Conservation (phyloP, 2,888 invertebrate genomes). For the Eupithecia vulgata region DNA sequence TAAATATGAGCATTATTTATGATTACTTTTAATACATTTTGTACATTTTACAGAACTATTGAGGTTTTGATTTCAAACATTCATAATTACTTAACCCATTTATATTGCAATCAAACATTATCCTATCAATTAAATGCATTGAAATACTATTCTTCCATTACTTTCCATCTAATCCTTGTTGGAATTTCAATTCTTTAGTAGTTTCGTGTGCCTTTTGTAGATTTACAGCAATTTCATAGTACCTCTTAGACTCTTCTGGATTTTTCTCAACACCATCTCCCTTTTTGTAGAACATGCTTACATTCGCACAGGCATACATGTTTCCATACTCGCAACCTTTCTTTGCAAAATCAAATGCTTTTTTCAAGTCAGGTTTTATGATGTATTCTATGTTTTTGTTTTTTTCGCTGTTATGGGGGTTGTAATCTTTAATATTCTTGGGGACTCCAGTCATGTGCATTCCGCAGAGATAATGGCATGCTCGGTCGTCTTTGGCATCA, state of each 20-base stretch:
- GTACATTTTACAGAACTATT: background rate
- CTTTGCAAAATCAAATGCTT: conserved; percentile 90
- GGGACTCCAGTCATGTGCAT: conserved; percentile 91
- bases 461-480: conserved; percentile 92
- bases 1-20: conserved; percentile 21
- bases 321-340: conserved; percentile 93
- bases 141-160: conserved; percentile 17
- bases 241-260: conserved; percentile 87
- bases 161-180: conserved; percentile 75
- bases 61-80: conserved; percentile 3
- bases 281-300: conserved; percentile 92
- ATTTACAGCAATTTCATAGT: conserved; percentile 87
- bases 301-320: conserved; percentile 94
- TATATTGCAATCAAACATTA: conserved; percentile 9
- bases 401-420: conserved; percentile 68
- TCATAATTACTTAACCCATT: background rate
- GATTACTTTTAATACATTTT: conserved; percentile 8
- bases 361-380: conserved; percentile 87
- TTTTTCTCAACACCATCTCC: conserved; percentile 93
- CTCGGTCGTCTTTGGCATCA: conserved; percentile 85
- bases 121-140: conserved; percentile 21
- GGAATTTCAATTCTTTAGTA: conserved; percentile 82
- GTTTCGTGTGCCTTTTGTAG: conserved; percentile 87
- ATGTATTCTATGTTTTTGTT: conserved; percentile 79
- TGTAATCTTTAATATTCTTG: conserved; percentile 78